These are phyloP conservation scores for Dicerorhinus sumatrensis DNA, from an alignment of 2,113 vertebrate genomes.

Conservation along the genomic window DNA sequence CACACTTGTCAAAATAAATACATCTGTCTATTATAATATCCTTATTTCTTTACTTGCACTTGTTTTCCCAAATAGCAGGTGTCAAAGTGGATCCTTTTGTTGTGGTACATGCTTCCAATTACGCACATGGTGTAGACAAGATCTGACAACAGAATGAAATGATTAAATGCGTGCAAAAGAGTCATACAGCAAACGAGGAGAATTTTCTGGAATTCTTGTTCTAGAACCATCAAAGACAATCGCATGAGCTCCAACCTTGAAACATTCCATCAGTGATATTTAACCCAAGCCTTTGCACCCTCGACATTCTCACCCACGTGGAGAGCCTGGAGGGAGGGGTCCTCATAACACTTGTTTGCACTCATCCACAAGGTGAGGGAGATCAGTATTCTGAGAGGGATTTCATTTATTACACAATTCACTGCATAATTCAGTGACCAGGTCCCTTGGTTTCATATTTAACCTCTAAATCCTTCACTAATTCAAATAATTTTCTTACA, in stretches of 20 bases:
- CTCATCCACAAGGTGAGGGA: neutral
- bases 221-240: neutral
- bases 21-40: constrained; percentile 61
- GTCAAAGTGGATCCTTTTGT: constrained; percentile 72
- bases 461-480: constrained; percentile 16
- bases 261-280: neutral
- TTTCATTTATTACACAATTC: neutral
- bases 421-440: neutral
- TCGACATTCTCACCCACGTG: neutral
- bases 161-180: constrained; percentile 29
- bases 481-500: neutral
- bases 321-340: neutral
- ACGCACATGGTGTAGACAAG: constrained; percentile 49
- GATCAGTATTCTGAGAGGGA: neutral
- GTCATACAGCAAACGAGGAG: neutral
- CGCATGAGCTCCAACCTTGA: neutral
- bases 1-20: constrained; percentile 81
- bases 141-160: constrained; percentile 57
- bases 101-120: constrained; percentile 67
- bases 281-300: neutral
- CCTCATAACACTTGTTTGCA: no score
- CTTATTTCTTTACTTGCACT: constrained; percentile 51
- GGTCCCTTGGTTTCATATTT: neutral
- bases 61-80: constrained; percentile 72
- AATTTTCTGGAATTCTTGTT: neutral